Conservation (phyloP, 2,888 invertebrate genomes). For the Geophilus truncorum region DNA sequence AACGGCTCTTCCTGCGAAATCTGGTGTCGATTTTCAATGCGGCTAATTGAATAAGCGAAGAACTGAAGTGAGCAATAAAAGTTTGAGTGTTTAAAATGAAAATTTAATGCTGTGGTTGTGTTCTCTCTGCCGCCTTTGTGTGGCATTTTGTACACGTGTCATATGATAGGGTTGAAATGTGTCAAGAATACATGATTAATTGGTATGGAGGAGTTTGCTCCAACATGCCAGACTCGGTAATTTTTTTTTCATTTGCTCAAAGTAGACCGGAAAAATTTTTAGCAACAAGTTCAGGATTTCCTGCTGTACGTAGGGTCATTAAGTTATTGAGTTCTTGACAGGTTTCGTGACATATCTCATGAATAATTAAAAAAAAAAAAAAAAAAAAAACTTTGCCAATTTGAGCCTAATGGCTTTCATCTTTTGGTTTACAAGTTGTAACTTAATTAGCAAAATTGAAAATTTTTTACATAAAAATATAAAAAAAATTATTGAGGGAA, state of each 20-base stretch:
- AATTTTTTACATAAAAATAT: background rate
- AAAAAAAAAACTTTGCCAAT: background rate
- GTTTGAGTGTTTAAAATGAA: background rate
- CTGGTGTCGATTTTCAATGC: background rate
- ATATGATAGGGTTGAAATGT: background rate
- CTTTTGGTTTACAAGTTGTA: background rate
- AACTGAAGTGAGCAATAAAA: too few relatives aligned
- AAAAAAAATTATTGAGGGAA: background rate
- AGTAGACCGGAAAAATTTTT: background rate
- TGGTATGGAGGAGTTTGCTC: background rate
- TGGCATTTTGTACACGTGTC: background rate
- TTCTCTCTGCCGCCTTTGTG: background rate
- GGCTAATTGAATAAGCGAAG: background rate
- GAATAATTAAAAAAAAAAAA: background rate
- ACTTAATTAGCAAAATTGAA: background rate
- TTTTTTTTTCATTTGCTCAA: background rate
- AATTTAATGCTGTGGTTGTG: background rate
- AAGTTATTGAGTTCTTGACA: background rate
- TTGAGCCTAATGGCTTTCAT: background rate
- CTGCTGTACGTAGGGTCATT: background rate
- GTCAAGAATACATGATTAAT: background rate
- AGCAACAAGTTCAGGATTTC: constrained; percentile 7
- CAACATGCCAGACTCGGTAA: background rate
- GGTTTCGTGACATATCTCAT: constrained; percentile 4
- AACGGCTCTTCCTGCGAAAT: background rate